Evolutionary conservation across 2,888 invertebrate species (phyloP).

Genomic region (Caenorhabditis uteleia): DNA sequence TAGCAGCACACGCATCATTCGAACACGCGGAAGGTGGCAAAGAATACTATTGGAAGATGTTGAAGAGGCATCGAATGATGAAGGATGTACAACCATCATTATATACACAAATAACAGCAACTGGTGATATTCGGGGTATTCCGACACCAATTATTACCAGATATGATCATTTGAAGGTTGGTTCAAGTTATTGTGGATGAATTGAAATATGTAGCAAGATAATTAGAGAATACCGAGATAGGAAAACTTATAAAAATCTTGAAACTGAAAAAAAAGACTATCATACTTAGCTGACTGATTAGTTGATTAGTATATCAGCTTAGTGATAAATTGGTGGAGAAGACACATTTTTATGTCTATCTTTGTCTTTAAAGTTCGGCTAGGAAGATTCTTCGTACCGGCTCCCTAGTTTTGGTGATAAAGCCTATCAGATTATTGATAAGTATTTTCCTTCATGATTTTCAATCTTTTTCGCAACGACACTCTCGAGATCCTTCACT

Average conservation of each 20-base stretch:
- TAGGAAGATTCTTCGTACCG: too few relatives aligned
- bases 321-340: too few relatives aligned
- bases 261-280: too few relatives aligned
- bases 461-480: too few relatives aligned
- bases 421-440: too few relatives aligned
- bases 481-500: too few relatives aligned
- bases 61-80: constrained; percentile 59
- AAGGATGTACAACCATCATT: constrained; percentile 45
- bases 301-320: too few relatives aligned
- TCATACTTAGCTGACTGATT: background rate
- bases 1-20: constrained; percentile 55
- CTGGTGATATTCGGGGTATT: constrained; percentile 60
- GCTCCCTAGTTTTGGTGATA: too few relatives aligned
- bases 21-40: constrained; percentile 64
- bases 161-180: constrained; percentile 56
- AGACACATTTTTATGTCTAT: too few relatives aligned
- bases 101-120: constrained; percentile 51
- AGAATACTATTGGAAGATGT: constrained; percentile 64
- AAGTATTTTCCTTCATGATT: too few relatives aligned
- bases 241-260: background rate
- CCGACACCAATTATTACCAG: constrained; percentile 57
- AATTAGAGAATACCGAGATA: background rate
- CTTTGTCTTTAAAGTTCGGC: too few relatives aligned
- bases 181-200: background rate
- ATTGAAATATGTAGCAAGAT: background rate